A percentile compares a stretch with the other conserved stretches of the same genome.
Evolutionary conservation across 2,113 vertebrate species (phyloP).

Genomic region (Australoheros scitulus): DNA sequence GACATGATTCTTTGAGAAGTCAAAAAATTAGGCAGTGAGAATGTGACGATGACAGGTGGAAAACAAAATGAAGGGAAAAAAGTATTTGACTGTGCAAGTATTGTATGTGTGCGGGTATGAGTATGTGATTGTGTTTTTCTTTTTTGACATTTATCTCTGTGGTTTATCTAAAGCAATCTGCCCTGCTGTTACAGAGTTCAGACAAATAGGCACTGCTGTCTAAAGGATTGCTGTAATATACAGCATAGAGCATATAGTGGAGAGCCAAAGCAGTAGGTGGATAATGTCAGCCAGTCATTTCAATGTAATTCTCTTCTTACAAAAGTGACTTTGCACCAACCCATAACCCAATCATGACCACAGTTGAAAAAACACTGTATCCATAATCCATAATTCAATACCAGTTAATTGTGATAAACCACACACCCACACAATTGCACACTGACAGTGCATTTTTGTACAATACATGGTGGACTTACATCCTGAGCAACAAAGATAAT

Average conservation of each 20-base stretch:
- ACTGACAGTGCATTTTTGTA: not conserved
- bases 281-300: slow-evolving; percentile 30
- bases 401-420: not conserved
- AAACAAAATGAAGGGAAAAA: not conserved
- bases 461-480: not conserved
- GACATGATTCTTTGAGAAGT: slow-evolving; percentile 35
- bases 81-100: not conserved
- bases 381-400: slow-evolving; percentile 33
- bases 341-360: slow-evolving; percentile 43
- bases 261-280: not conserved
- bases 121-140: not conserved
- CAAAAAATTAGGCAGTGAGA: slow-evolving; percentile 22
- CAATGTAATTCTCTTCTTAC: slow-evolving; percentile 27
- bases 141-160: slow-evolving; percentile 46
- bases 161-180: slow-evolving; percentile 45
- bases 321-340: slow-evolving; percentile 46
- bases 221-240: slow-evolving; percentile 28
- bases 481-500: not conserved
- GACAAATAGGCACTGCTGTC: slow-evolving; percentile 27
- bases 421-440: not conserved
- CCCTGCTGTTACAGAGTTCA: slow-evolving; percentile 28
- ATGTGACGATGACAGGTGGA: not conserved
- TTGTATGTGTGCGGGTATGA: not conserved
- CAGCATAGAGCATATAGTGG: slow-evolving; percentile 6
- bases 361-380: slow-evolving; percentile 10